Evolutionary conservation across 2,888 invertebrate genomes (phyloP).

Genomic region (Phymatocera aterrima): DNA sequence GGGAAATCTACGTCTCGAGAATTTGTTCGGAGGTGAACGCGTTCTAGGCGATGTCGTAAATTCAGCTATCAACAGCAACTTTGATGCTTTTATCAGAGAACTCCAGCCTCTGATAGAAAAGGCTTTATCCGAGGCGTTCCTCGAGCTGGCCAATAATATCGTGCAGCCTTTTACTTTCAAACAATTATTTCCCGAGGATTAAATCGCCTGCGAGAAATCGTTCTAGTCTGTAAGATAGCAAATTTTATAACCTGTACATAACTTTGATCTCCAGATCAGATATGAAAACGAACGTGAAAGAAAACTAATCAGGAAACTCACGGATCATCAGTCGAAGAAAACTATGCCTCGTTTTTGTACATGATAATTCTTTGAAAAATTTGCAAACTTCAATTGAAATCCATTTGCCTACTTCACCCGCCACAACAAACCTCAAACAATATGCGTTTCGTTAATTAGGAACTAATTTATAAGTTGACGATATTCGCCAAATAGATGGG

Average conservation of each 20-base stretch:
- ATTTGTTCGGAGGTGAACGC: constrained; percentile 80
- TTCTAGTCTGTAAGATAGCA: background rate
- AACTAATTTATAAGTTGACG: background rate
- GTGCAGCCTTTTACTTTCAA: constrained; percentile 76
- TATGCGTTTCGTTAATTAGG: background rate
- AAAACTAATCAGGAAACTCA: background rate
- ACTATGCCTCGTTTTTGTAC: too few species aligned
- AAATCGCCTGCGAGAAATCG: background rate
- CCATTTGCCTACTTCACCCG: background rate
- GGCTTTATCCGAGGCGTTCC: constrained; percentile 76
- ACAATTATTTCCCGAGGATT: constrained; percentile 76
- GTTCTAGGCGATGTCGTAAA: constrained; percentile 79
- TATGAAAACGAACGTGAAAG: background rate
- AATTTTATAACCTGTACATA: background rate
- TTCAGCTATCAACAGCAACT: constrained; percentile 79
- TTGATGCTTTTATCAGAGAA: constrained; percentile 77
- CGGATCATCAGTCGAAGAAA: too few species aligned
- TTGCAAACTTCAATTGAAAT: background rate
- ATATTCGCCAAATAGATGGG: constrained; percentile 1
- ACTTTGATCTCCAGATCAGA: background rate
- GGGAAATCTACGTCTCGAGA: constrained; percentile 77
- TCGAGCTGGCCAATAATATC: constrained; percentile 78
- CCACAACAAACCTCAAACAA: background rate
- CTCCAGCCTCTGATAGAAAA: constrained; percentile 79
- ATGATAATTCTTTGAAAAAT: background rate